These are phyloP conservation scores for Sclerurus mexicanus DNA, from an alignment of 2,113 vertebrate species.

Conservation along the genomic window DNA sequence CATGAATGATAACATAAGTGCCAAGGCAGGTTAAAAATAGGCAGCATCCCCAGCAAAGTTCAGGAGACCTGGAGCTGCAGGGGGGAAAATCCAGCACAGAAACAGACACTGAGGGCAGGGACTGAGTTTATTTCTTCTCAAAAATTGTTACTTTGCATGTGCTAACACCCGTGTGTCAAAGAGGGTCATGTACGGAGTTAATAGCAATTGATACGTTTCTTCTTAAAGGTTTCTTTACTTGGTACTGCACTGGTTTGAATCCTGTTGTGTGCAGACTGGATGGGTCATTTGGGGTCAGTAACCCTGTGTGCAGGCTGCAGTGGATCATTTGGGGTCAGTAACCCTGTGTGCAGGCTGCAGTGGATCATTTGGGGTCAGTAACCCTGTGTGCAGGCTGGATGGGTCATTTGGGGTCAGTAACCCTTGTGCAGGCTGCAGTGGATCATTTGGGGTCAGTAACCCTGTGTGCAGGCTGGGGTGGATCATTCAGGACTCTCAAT, in stretches of 20 bases:
- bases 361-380: neutral
- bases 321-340: neutral
- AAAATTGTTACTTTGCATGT: rapidly evolving
- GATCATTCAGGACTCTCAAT: neutral
- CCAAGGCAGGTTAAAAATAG: conserved; percentile 56
- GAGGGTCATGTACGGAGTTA: neutral
- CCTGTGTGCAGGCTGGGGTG: neutral
- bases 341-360: neutral
- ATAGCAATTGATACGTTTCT: neutral
- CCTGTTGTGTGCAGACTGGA: neutral
- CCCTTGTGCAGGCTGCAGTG: neutral
- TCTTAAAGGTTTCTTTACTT: neutral
- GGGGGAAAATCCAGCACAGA: neutral
- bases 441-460: neutral
- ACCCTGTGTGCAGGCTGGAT: too few species aligned
- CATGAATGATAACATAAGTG: conserved; percentile 22
- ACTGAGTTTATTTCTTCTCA: neutral
- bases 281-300: neutral
- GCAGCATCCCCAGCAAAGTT: conserved; percentile 46
- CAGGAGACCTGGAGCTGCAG: conserved; percentile 20
- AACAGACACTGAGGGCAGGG: neutral
- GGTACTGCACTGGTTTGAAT: neutral
- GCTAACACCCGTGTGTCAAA: neutral
- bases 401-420: neutral
- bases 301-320: neutral